Evolutionary conservation across 2,888 invertebrate species (phyloP).

Genomic region (Lomographa bimaculata): DNA sequence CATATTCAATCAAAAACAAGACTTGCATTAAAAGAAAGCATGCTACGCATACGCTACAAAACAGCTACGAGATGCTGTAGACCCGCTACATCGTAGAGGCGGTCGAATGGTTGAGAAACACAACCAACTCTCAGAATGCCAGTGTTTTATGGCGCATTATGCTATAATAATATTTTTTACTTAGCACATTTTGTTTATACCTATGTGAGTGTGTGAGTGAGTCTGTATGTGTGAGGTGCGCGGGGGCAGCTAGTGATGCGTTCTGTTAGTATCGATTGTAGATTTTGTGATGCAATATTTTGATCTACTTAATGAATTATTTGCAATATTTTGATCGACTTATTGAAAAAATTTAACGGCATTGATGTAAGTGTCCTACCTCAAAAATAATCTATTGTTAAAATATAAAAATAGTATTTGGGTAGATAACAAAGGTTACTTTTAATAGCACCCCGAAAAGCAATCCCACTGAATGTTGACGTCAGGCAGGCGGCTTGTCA

Average conservation of each 20-base stretch:
- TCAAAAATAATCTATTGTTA: no score
- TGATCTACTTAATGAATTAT: no score
- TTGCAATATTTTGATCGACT: no score
- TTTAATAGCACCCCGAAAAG: no score
- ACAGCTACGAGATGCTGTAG: slow-evolving; percentile 35
- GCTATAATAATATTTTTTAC: slow-evolving; percentile 82
- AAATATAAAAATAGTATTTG: no score
- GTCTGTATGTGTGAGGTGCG: slow-evolving; percentile 45
- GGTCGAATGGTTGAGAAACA: slow-evolving; percentile 58
- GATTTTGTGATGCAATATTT: slow-evolving; percentile 2
- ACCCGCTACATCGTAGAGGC: slow-evolving; percentile 37
- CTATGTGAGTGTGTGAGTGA: slow-evolving; percentile 36
- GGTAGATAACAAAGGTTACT: no score
- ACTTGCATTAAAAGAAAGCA: no score
- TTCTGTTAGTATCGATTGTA: slow-evolving; percentile 27
- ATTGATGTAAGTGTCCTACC: no score
- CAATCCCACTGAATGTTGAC: no score
- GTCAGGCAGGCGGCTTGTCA: no score
- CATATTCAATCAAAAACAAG: no score
- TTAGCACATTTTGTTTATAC: slow-evolving; percentile 78
- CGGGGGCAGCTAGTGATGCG: slow-evolving; percentile 46
- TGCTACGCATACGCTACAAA: slow-evolving; percentile 39
- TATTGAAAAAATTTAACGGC: no score
- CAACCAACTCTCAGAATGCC: slow-evolving; percentile 46
- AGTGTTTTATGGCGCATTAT: slow-evolving; percentile 80